Base-by-base conservation (phyloP, 53 echinoderm and acorn worm species). In the Echinometra lucunter region DNA sequence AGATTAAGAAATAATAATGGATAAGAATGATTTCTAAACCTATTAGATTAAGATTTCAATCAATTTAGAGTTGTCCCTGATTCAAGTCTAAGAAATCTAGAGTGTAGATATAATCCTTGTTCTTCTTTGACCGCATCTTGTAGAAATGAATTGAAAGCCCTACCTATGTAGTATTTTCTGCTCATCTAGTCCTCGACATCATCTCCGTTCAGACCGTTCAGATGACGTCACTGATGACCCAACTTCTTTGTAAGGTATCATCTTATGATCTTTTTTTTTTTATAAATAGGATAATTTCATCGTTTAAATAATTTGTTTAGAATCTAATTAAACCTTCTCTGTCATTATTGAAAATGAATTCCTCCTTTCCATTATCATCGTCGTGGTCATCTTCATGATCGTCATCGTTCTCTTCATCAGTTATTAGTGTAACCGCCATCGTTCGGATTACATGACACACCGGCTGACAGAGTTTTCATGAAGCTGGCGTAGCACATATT, bases 361-460 rank as follows among this genome's bases (percentile, higher is more conserved):
- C 44, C 40, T 44, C 81, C 21, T 2, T 38, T 42, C 44, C 81
- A 81, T 23, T 44, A 38, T 44, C 44, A 17, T 19, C 44, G 4
- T 40, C 7, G 1, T 74, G 42, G 19, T 42, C 49, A 85, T 12
- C 49, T 47, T 49, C 45, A 21, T 80, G 23, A 1, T 85, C 85
- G 11, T 85, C 85, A n/a, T 49, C 63, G 10, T 2, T 6, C 6
- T 23, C 42, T 17, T 89, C 89, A 32, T 58, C 57, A 89, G 18
- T 88, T 32, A 88, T 89, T 60, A 21, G 58, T 58, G 58, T 89
- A 40, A 18, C 89, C 89, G 37, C 60, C 35, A 28, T 89, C 89
- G 37, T 60, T 89, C 8, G 89, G 89, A 60, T 89, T 89, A 60
- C 89, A 89, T 25, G 89, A 89, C 19, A 13, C 21, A 23, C 89